Base-by-base conservation (phyloP, 1,140 invertebrate species). In the Pseudomyrmex pallidus region DNA sequence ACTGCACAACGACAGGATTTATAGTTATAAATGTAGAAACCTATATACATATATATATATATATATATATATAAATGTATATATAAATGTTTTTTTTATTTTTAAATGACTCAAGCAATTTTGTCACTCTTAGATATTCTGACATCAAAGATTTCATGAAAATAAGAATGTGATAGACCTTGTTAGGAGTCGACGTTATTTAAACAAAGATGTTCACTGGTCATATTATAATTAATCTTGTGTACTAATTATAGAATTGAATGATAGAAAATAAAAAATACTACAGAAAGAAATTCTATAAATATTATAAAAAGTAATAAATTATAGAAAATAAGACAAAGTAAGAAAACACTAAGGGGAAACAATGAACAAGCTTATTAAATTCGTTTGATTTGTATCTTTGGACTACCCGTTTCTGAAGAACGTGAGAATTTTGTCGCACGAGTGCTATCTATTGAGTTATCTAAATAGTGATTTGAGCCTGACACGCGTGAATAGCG, bases 401-500 rank as follows among this genome's bases (percentile, higher is more conserved):
- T 15, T 20, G 35, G 7, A 56, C 9, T 57, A 48, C 13, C 20
- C 50, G 20, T 57, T 13, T 48, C 13, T 20, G 72, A 72, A 64
- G 64, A 57, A 83, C 62, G 57, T 13, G 56, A 61, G 54, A 84
- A 50, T 73, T 74, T 66, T 64, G 0, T 35, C 35, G 35, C 35
- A 5, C 56, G 15, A 22, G 12, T 63, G 70, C 87, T 88, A 88
- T 88, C 77, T 88, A 89, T 89, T 89, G 77, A 89, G 86, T 89
- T 88, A 89, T 89, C 86, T 89, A 88, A 89, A 74, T 82, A 88
- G 74, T 66, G 84, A 88, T 88, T 88, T 73, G 83, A 78, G 80
- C 61, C 64, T 88, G 87, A 88, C 87, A 88, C 74, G 48, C 67
- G 73, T 15, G 76, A 88, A 62, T 78, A 77, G 83, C 46, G 77